A percentile compares a stretch with the other conserved stretches of the same genome.
Conservation (phyloP, 2,888 invertebrate genomes). For the Folsomia candida region DNA sequence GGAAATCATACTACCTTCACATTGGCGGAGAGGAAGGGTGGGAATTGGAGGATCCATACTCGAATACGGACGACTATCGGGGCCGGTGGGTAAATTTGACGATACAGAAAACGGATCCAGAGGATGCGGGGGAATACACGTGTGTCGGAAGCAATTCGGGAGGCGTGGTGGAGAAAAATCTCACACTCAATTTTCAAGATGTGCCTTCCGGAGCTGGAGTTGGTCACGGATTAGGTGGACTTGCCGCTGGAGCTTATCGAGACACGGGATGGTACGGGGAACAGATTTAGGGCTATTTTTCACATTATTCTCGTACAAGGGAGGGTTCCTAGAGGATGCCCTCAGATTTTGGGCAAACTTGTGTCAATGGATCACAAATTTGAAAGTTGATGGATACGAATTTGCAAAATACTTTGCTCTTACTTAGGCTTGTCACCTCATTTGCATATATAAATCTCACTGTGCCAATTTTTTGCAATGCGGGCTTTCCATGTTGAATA, state of each 20-base stretch:
- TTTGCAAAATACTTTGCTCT: too few relatives aligned
- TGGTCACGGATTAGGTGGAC: constrained; percentile 24
- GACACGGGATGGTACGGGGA: constrained; percentile 40
- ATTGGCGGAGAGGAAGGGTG: constrained; percentile 41
- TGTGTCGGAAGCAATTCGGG: constrained; percentile 76
- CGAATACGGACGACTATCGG: background rate
- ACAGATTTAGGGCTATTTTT: too few relatives aligned
- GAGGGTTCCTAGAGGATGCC: too few relatives aligned
- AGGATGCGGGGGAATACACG: constrained; percentile 79
- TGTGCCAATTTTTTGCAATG: too few relatives aligned
- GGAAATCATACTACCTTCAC: constrained; percentile 43
- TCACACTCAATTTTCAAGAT: constrained; percentile 62
- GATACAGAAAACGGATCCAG: constrained; percentile 74
- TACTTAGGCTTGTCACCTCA: too few relatives aligned
- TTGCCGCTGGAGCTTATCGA: constrained; percentile 19
- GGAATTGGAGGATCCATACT: background rate
- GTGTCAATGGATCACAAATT: too few relatives aligned
- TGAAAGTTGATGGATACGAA: too few relatives aligned
- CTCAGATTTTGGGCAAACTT: too few relatives aligned
- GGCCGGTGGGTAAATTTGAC: constrained; percentile 77
- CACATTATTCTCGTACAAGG: too few relatives aligned
- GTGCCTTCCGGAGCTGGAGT: constrained; percentile 45
- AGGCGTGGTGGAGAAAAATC: constrained; percentile 72
- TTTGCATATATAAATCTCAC: too few relatives aligned
- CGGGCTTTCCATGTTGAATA: too few relatives aligned